Percentiles rank a stretch among this genome's conserved stretches.
These are phyloP conservation scores for Lerista edwardsae DNA, from an alignment of 2,797 vertebrate genomes.

Conservation along the genomic window DNA sequence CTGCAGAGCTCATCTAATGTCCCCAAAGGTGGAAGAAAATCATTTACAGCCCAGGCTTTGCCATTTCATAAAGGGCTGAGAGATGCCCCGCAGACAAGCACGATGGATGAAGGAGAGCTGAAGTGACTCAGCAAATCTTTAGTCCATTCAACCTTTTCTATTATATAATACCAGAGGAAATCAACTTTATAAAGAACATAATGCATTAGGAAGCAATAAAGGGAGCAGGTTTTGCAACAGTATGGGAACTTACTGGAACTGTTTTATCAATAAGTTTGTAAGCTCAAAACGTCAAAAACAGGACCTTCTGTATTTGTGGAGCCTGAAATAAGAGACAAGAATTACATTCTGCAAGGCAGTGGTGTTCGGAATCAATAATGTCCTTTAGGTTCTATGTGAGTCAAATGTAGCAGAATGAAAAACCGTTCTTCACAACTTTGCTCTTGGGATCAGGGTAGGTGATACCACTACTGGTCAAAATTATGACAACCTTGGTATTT, in stretches of 20 bases:
- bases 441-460: not conserved
- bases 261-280: conserved; percentile 13
- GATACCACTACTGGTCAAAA: too few species aligned
- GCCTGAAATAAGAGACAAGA: not conserved
- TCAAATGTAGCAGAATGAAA: not conserved
- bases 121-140: conserved; percentile 46
- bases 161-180: conserved; percentile 43
- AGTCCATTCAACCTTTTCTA: not conserved
- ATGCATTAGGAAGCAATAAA: conserved; percentile 27
- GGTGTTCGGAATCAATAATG: not conserved
- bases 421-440: not conserved
- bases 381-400: not conserved
- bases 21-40: conserved; percentile 21
- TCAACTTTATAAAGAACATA: conserved; percentile 25
- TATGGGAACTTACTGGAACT: not conserved
- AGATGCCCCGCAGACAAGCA: not conserved
- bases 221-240: not conserved
- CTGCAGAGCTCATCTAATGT: not conserved
- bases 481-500: too few species aligned
- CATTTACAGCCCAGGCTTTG: conserved; percentile 39
- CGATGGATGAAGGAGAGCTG: conserved; percentile 39
- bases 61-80: conserved; percentile 53
- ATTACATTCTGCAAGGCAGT: not conserved
- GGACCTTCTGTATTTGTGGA: not conserved
- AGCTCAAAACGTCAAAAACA: not conserved